phyloP scores from a whole-genome alignment of 2,113 vertebrate species.

The Trochalopteron elliotii region DNA sequence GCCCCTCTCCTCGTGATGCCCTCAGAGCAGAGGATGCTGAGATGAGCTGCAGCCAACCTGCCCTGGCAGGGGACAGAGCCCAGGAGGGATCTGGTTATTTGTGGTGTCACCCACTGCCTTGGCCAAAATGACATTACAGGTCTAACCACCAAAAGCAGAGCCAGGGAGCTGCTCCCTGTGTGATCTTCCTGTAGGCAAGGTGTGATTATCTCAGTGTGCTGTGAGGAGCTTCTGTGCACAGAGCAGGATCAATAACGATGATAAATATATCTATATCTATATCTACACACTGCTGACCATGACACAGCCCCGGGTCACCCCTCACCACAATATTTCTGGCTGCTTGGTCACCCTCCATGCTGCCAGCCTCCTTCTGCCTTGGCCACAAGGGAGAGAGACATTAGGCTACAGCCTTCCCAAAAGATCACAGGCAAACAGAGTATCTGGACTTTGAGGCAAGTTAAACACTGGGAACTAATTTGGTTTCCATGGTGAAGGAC shows the following conservation, averaged over 20 bases:
- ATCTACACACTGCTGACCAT: not conserved
- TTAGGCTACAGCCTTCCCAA: not conserved
- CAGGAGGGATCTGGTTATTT: accelerated
- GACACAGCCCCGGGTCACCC: not conserved
- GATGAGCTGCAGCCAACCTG: not conserved
- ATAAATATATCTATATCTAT: too few relatives aligned
- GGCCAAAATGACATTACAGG: not conserved
- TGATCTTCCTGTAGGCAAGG: not conserved
- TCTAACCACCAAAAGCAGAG: not conserved
- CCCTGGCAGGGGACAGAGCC: accelerated
- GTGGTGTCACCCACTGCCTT: not conserved
- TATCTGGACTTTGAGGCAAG: not conserved
- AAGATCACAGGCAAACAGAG: not conserved
- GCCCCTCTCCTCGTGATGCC: not conserved
- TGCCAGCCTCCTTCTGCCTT: not conserved
- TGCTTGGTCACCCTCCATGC: not conserved
- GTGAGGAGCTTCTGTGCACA: not conserved
- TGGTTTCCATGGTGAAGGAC: not conserved
- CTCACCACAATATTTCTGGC: not conserved
- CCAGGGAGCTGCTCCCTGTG: not conserved
- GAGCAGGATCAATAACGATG: not conserved
- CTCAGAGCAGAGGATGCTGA: not conserved
- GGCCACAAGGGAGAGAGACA: not conserved
- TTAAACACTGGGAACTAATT: not conserved
- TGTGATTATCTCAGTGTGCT: not conserved